Conservation (phyloP, 92 coral and sea anemone genomes). For the Plumapathes pennacea region DNA sequence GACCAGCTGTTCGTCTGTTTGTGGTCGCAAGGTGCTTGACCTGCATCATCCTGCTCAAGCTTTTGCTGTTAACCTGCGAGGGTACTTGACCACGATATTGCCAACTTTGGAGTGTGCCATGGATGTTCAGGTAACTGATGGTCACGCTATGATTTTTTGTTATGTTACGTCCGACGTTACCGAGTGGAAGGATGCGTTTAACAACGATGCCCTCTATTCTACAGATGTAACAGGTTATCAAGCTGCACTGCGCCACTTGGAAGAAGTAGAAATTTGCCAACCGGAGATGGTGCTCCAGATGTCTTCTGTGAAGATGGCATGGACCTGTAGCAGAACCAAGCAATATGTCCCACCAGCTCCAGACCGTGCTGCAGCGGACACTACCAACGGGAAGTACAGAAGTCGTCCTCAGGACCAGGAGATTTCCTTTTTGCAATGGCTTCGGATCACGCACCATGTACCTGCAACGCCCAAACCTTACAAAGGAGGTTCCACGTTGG, state of each 20-base stretch:
- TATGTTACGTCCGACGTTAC: slow-evolving; percentile 25
- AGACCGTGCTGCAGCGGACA: neutral
- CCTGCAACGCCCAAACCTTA: neutral
- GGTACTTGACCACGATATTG: slow-evolving; percentile 3
- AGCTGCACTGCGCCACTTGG: neutral
- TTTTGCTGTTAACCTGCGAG: slow-evolving; percentile 12
- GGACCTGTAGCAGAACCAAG: neutral
- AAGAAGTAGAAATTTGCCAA: neutral
- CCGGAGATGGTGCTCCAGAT: slow-evolving; percentile 4
- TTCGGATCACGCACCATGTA: neutral
- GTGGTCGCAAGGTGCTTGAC: too few relatives aligned
- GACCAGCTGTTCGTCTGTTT: too few relatives aligned
- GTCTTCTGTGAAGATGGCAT: slow-evolving; percentile 1
- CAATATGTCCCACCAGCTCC: neutral
- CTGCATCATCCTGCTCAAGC: slow-evolving; percentile 16
- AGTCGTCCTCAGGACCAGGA: neutral
- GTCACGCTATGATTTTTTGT: slow-evolving; percentile 10
- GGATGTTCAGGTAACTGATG: slow-evolving; percentile 30
- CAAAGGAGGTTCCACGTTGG: neutral
- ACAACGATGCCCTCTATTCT: neutral
- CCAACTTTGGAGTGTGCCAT: slow-evolving; percentile 14
- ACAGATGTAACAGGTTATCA: neutral
- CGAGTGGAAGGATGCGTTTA: slow-evolving; percentile 14
- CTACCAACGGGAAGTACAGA: neutral
- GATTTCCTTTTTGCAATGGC: neutral